Evolutionary conservation across 2,888 invertebrate species (phyloP), one percentile per base, ranked within the genome.

Genomic region (Nematopogon swammerdamellus): DNA sequence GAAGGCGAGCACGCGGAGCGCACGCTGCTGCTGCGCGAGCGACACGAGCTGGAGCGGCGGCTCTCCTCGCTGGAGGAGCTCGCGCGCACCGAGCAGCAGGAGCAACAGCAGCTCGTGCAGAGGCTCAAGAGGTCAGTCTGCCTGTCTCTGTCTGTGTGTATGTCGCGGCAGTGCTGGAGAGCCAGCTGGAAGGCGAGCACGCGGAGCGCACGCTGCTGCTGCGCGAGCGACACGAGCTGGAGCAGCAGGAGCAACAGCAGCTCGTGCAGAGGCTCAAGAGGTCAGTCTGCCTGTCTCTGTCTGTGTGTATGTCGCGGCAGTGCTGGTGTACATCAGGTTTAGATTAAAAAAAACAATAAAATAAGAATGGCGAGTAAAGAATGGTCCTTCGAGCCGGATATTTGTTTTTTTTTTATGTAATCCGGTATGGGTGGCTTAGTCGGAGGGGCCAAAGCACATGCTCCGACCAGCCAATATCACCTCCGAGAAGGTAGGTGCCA

Each of bases 1-100:
- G 96, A 97, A 67, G 92, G 90, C 57, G 96, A 97, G 68, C 95
- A 96, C 67, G 91, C 95, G 53, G 95, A 96, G 68, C 84, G 96
- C 42, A 94, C 95, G 36, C 71, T 89, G 52, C 74, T 96, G 46
- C 72, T 95, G 36, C 85, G 95, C 11, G 95, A 97, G 63, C 92
- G 95, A 52, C 93, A 96, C 65, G 95, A 96, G 61, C 70, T 97
- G 52, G 97, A 97, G 70, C 82, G 95, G 3, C 84, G 95, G 10
- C 76, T 96, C 16, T 86, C 91, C 16, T 85, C 91, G 19, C 79
- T 91, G 18, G 88, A 91, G 58, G 92, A 93, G 62, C 80, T 87
- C 45, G 90, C 89, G 55, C 82, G 91, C 29, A 84, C 85, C 0
- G 89, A 89, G 59, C 86, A 85, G 48, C 86, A 86, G 18, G 89